A percentile compares a stretch with the other conserved stretches of the same genome.
Evolutionary conservation across 1,140 invertebrate species (phyloP).

Genomic region (Heterodera carotae): DNA sequence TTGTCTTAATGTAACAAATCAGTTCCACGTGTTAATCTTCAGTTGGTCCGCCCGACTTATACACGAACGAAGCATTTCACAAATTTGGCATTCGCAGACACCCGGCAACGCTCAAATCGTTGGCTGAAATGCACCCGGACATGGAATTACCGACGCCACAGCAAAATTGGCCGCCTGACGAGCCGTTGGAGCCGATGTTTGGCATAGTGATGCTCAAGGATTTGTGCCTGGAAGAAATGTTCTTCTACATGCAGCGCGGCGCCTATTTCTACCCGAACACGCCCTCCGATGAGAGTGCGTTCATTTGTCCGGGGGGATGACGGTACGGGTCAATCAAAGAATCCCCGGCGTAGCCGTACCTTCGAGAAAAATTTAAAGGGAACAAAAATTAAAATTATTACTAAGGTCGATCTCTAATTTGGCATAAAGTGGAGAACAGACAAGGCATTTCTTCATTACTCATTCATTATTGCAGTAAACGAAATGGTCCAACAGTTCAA

Average conservation of each 20-base stretch:
- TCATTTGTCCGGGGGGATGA: background rate
- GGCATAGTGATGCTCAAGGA: background rate
- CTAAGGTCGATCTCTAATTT: no score
- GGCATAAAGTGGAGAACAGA: no score
- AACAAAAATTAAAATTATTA: no score
- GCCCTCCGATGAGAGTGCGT: background rate
- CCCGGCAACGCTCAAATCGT: no score
- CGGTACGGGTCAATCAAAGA: no score
- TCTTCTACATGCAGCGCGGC: background rate
- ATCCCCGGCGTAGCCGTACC: no score
- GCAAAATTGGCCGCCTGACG: no score
- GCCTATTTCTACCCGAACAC: background rate
- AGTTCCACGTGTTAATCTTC: no score
- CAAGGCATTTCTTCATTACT: background rate
- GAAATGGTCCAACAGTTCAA: background rate
- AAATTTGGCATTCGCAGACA: background rate
- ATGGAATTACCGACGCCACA: background rate
- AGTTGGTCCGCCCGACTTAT: background rate
- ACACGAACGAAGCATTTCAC: background rate
- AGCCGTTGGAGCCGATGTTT: background rate
- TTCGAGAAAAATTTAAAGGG: no score
- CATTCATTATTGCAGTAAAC: background rate
- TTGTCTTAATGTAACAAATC: no score
- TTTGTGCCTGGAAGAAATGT: background rate
- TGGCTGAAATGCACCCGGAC: no score